phyloP scores from a whole-genome alignment of 2,888 invertebrate genomes.

The Aphidius colemani region DNA sequence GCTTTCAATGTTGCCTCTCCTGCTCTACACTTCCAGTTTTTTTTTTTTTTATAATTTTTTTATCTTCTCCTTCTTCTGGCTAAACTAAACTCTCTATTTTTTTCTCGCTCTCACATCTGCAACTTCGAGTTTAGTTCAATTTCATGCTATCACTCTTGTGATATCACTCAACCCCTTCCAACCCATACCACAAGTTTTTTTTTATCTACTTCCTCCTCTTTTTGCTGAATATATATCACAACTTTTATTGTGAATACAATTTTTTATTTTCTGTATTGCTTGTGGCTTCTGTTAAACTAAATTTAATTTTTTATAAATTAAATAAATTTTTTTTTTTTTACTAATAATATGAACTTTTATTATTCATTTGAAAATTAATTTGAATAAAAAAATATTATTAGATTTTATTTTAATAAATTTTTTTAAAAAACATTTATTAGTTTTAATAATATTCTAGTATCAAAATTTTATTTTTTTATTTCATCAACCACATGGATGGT shows the following conservation, averaged over 20 bases:
- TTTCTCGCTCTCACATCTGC: conserved; percentile 13
- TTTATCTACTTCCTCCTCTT: not conserved
- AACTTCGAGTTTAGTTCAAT: not conserved
- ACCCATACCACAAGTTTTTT: not conserved
- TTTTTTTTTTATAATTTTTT: conserved; percentile 11
- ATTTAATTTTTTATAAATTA: too few relatives aligned
- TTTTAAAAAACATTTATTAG: too few relatives aligned
- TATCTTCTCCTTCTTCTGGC: not conserved
- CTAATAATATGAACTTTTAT: too few relatives aligned
- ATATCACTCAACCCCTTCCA: conserved; percentile 1
- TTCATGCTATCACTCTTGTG: conserved; percentile 21
- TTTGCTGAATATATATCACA: not conserved
- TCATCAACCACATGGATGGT: not conserved
- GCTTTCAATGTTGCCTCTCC: conserved; percentile 31
- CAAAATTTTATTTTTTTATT: not conserved
- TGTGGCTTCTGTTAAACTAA: too few relatives aligned
- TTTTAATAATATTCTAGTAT: too few relatives aligned
- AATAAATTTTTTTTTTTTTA: not conserved
- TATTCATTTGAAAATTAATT: too few relatives aligned
- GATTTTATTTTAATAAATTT: not conserved
- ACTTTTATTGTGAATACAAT: not conserved
- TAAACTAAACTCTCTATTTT: not conserved
- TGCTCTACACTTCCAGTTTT: conserved; percentile 16
- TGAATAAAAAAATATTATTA: not conserved
- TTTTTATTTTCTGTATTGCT: too few relatives aligned